Conservation (phyloP, 2,888 invertebrate genomes). For the Mactromeris polynyma region DNA sequence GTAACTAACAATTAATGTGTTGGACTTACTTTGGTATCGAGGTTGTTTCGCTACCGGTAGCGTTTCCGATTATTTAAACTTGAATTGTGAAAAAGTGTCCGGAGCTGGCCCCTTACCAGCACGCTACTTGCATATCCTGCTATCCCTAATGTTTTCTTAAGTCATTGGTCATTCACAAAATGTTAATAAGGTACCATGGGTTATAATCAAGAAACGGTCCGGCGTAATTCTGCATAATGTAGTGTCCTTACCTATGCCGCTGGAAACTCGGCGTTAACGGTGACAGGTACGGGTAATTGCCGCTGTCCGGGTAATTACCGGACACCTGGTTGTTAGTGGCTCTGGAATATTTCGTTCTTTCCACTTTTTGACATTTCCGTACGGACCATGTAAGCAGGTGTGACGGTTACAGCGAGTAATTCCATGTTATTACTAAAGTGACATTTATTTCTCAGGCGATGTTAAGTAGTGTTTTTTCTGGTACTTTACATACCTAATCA, state of each 20-base stretch:
- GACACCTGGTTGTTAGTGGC: conserved; percentile 28
- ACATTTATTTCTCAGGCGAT: conserved; percentile 1
- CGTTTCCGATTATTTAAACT: not conserved
- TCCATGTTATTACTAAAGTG: not conserved
- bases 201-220: not conserved
- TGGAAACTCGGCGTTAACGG: conserved; percentile 5
- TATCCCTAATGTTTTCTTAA: not conserved
- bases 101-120: not conserved
- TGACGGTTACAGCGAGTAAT: not conserved
- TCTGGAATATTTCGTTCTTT: not conserved
- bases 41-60: not conserved
- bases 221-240: conserved; percentile 32
- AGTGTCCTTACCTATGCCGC: not conserved
- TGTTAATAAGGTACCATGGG: not conserved
- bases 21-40: not conserved
- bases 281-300: conserved; percentile 31
- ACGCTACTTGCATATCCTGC: not conserved
- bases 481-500: not conserved
- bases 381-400: not conserved
- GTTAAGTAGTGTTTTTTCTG: not conserved
- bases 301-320: not conserved
- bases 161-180: not conserved
- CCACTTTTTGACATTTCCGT: not conserved
- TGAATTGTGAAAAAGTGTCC: not conserved
- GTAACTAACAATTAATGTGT: not conserved